A percentile compares a stretch with the other conserved stretches of the same genome.
phyloP scores from a whole-genome alignment of 2,888 invertebrate genomes.

The Drosophila anceps region DNA sequence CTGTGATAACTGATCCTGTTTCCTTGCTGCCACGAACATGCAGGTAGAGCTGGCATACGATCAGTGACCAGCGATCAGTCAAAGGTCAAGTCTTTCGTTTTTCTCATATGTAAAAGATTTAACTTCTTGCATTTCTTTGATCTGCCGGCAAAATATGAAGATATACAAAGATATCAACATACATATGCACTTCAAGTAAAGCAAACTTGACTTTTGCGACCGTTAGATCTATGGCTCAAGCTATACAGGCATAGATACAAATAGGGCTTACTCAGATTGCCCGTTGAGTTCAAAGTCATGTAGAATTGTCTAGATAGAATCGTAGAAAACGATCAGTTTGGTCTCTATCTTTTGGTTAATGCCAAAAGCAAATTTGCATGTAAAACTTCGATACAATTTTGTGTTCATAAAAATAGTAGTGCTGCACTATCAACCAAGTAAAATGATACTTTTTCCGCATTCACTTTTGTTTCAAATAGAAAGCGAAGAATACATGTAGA shows the following conservation, averaged over 20 bases:
- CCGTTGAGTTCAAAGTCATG: background rate
- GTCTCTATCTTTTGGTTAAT: background rate
- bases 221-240: constrained; percentile 14
- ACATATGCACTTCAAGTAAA: background rate
- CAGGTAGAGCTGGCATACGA: constrained; percentile 6
- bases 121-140: constrained; percentile 5
- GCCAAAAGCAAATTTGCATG: no score
- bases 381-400: no score
- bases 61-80: constrained; percentile 1
- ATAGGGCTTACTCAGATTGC: no score
- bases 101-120: constrained; percentile 7
- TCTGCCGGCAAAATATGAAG: constrained; percentile 11
- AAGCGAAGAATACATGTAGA: background rate
- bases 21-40: background rate
- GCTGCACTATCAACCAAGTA: no score
- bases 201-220: background rate
- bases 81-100: background rate
- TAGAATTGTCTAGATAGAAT: background rate
- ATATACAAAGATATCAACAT: background rate
- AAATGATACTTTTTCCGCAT: no score
- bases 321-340: background rate
- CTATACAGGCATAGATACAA: background rate
- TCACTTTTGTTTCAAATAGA: no score
- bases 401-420: background rate
- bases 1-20: constrained; percentile 11